Evolutionary conservation across 2,888 invertebrate species (phyloP).

Genomic region (Drosophila cognata): DNA sequence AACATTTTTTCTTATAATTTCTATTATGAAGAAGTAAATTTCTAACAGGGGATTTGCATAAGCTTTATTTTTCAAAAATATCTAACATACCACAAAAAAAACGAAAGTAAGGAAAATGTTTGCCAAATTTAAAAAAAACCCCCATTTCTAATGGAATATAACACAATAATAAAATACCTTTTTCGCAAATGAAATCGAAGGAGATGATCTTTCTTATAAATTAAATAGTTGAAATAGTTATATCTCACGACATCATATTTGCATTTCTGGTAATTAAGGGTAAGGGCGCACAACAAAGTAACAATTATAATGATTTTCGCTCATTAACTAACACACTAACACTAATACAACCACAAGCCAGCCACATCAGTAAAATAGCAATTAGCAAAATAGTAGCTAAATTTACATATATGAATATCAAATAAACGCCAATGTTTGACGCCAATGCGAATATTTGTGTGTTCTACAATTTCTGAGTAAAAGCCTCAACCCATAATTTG

Average conservation of each 20-base stretch:
- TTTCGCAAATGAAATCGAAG: neutral
- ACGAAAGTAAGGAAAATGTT: neutral
- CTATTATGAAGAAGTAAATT: neutral
- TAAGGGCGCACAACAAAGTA: neutral
- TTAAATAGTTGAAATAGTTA: neutral
- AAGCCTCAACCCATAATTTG: conserved; percentile 3
- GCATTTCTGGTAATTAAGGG: neutral
- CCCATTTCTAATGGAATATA: neutral
- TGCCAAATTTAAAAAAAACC: neutral
- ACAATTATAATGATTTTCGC: neutral
- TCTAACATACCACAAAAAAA: neutral
- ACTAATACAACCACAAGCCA: neutral
- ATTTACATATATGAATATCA: neutral
- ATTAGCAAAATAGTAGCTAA: neutral
- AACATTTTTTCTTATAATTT: neutral
- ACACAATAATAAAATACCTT: neutral
- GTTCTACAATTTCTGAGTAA: neutral
- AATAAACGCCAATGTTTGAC: neutral
- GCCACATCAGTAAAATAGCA: conserved; percentile 1
- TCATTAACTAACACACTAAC: neutral
- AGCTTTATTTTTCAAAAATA: neutral
- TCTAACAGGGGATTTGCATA: neutral
- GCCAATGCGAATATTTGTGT: neutral
- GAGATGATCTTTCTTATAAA: neutral
- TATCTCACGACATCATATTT: neutral